Evolutionary conservation across 1,140 invertebrate species (phyloP), one percentile per base, ranked within the genome.

Genomic region (Drosophila orena): DNA sequence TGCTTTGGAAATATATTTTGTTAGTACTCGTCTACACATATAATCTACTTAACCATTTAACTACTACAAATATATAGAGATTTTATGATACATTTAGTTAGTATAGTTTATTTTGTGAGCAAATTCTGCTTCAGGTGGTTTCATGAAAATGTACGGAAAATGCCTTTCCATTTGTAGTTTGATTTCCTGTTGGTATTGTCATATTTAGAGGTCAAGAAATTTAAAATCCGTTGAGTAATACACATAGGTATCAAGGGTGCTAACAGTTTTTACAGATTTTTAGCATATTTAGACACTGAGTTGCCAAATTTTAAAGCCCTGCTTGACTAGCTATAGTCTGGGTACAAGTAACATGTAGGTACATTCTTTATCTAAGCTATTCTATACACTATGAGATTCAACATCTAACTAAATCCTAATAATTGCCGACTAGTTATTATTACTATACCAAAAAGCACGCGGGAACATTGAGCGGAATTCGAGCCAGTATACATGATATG

Each of bases 121-220:
- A 64, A 75, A 59, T 35, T 64, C 47, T 77, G 46, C 40, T 17
- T 80, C 50, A 80, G 80, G 81, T 85, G 79, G 81, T 84, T 56
- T 46, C 54, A 68, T 60, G 40, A 74, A 55, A 22, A 47, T 65
- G 64, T 56, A 34, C 61, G 55, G 44, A 62, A 50, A 84, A 50
- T 38, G 59, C 3, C 44, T 43, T 66, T 52, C 24, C 24, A 4
- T 50, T 55, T 47, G 37, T 54, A 50, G 14, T 42, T 70, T 57
- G 11, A 20, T 56, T 56, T 54, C 24, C 54, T 60, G 56, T 59
- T 68, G 49, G 81, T 86, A 86, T 86, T 86, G 81, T 86, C 81
- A 86, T 88, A 66, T 78, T 81, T 57, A 86, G 81, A 81, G 78
- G 83, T 83, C 57, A 57, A 78, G 61, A 68, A 68, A 68, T 76